Evolutionary conservation across 2,888 invertebrate genomes (phyloP), one percentile per base, ranked within the genome.

Genomic region (Cerceris ruficornis): DNA sequence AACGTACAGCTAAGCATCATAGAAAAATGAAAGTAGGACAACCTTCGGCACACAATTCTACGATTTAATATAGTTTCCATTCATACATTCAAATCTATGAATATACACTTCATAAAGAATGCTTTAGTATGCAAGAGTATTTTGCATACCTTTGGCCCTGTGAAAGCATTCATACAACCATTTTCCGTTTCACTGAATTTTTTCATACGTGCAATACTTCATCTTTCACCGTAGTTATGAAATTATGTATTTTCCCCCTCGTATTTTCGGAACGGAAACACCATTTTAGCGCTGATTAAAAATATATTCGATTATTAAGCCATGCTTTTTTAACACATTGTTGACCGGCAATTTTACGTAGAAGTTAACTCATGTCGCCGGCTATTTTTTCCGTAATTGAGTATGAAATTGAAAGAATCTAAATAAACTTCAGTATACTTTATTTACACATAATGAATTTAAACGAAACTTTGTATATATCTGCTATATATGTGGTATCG

Each of bases 21-120:
- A 1, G 41, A 2, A 43, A 42, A 55, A 6, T 14, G 1, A 1
- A 14, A 2, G 0, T 17, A 15, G 9, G 41, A 14, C 49, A 4
- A 7, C 6, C 11, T 57, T 49, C 14, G 8, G 42, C 50, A 41
- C 49, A 42, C 46, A 41, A 13, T 15, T 41, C 17, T 50, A 17
- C 28, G 13, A 46, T 13, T 8, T 52, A 52, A 14, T 14, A 52
- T 14, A 14, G 52, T 52, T 62, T 11, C 5, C 62, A 14, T 52
- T 50, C 62, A 9, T 62, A 41, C 50, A 50, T 46, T 62, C 55
- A 42, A 15, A 14, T 46, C 7, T 9, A 15, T 14, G 55, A 8
- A 61, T 15, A 46, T 15, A 57, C 55, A 39, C 14, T 15, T 62
- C 15, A 28, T 17, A 55, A 65, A 65, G 42, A 54, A 55, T 55